Base-by-base conservation (phyloP, 1,140 invertebrate genomes). In the Ephestia elutella region DNA sequence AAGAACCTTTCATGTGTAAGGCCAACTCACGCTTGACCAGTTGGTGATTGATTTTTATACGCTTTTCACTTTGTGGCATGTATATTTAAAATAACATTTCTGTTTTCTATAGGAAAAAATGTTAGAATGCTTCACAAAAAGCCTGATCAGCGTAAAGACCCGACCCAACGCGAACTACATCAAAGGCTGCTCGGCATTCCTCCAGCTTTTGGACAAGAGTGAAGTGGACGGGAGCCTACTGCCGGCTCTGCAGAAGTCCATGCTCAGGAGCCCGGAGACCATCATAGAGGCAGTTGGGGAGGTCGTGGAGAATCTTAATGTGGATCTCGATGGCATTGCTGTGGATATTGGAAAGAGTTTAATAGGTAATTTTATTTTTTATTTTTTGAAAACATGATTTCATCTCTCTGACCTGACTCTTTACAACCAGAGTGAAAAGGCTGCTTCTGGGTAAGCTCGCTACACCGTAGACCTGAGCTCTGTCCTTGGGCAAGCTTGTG, bases 261-360 rank as follows among this genome's bases (percentile, higher is more conserved):
- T 99, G 92, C 87, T 99, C n/a, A 87, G 98, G 58, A 98, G 95
- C 86, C 96, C 98, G 0, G 98, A 99, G 91, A 93, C 96, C 19
- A 95, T 96, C 62, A 91, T 98, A 21, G 91, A 95, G 84, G 93
- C 92, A 49, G 93, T 98, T 44, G 93, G 93, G 8, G 88, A 93
- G 20, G 92, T 97, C 63, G 78, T 98, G 13, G 88, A 88, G 17
- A 92, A 92, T 44, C 70, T 98, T 0, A 91, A 91, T 57, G 78
- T 97, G 9, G 95, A 97, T 85, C 87, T 98, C 13, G 97, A 95
- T 77, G 90, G 91, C 50, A 95, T 95, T 89, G 93, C 93, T 17
- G 76, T 92, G 54, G 95, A 97, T 65, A 91, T 98, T 54, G 94
- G 93, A 25, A 97, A 97, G 87, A 93, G 93, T 68, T 86, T 98